These are phyloP conservation scores for Bostrychus sinensis DNA, from an alignment of 2,113 vertebrate genomes.

Conservation along the genomic window DNA sequence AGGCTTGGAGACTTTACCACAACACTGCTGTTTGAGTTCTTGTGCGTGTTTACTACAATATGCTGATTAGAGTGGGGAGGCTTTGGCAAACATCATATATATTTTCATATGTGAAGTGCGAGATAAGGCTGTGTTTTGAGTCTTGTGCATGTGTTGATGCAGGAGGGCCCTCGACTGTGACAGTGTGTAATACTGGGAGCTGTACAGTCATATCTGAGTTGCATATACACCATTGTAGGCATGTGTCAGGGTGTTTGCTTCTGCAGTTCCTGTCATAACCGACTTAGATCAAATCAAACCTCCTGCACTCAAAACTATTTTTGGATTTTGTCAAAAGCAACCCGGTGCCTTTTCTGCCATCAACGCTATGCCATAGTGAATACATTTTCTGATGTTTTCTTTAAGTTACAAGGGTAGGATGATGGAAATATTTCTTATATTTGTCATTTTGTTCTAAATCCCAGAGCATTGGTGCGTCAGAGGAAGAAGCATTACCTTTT, in stretches of 20 bases:
- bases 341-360: conserved; percentile 5
- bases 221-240: conserved; percentile 22
- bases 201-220: conserved; percentile 16
- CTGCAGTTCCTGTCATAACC: neutral
- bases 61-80: conserved; percentile 12
- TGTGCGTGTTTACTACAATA: no score
- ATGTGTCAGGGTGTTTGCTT: conserved; percentile 16
- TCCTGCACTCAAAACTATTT: conserved; percentile 15
- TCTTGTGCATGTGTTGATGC: conserved; percentile 16
- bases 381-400: conserved; percentile 12
- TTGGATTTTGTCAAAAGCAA: conserved; percentile 15
- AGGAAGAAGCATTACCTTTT: neutral
- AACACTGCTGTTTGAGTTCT: no score
- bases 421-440: conserved; percentile 13
- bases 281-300: conserved; percentile 15
- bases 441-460: conserved; percentile 23
- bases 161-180: conserved; percentile 34
- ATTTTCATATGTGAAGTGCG: conserved; percentile 2
- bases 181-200: conserved; percentile 44
- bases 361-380: neutral
- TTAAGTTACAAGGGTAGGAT: no score
- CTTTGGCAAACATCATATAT: neutral
- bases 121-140: conserved; percentile 10
- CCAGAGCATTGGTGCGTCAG: conserved; percentile 15
- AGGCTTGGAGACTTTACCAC: no score